Base-by-base conservation (phyloP, 2,797 vertebrate species). In the Leptoclinus maculatus region DNA sequence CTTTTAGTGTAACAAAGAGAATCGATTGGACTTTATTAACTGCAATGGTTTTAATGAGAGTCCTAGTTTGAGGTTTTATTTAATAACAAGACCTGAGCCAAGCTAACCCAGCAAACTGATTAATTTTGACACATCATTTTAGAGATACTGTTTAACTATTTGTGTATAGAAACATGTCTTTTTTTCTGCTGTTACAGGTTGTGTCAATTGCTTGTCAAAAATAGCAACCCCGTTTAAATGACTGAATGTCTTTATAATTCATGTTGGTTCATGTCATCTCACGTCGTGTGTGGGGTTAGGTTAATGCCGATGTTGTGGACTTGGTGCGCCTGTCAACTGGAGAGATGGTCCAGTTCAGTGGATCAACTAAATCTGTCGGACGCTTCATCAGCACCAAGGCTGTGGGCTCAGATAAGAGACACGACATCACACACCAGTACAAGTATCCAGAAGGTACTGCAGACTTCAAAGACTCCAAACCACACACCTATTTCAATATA, bases 361-460 rank as follows among this genome's bases (percentile, higher is more conserved):
- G 84, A 38, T 93, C 92, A 34, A 82, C 86, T 0, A 91, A 93
- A 11, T 7, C 86, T 0, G 94, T 98, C 60, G 98, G 98, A 34
- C 88, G 87, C 49, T 91, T 86, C 39, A 98, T 98, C 94, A 98
- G 96, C 93, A 99, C 97, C 9, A 98, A 98, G 88, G 88, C 94
- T 0, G 92, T 98, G 25, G 97, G 97, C 80, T 91, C 75, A 0
- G 94, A 97, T 17, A 72, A 90, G 13, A 90, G 97, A 25, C 95
- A 93, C 7, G 97, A 99, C 93, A 97, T 99, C 92, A 98, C 97
- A n/a, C 94, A 96, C 79, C 93, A 84, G 88, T 99, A 98, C 93
- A 99, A 98, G 86, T 96, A 97, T 75, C 91, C 93, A 0, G 97
- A 98, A 90, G 97, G 97, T 98, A 90, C 0, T 76, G 10, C 57